Base-by-base conservation (phyloP, 2,888 invertebrate genomes). In the Helleia helle region DNA sequence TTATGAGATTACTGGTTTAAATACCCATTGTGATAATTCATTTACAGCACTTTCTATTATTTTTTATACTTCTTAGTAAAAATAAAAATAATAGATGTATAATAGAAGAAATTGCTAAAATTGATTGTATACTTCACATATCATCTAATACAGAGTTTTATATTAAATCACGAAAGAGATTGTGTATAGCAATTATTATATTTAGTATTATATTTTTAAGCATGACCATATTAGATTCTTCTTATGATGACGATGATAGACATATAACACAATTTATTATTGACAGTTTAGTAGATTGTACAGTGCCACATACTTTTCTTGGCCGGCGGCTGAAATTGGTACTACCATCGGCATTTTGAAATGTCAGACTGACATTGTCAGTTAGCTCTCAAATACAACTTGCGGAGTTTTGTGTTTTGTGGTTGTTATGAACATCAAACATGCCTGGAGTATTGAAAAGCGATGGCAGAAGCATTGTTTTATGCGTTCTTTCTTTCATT, bases 121-220 rank as follows among this genome's bases (percentile, higher is more conserved):
- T 43, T 9, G 47, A 51, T 37, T 12, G 2, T 6, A 43, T 36
- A 26, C 36, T 51, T n/a, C 43, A 44, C 13, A 22, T 48, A 13
- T 22, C 41, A 1, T 24, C 6, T 7, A 38, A 43, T 24, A 14
- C 8, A 25, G n/a, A 39, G 3, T 31, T 28, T n/a, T 25, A 38
- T 34, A n/a, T 26, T 5, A 41, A 34, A 15, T 38, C 12, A n/a
- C 30, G 42, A 30, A 36, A 28, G 14, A 8, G 14, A 36, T 12
- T 42, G 22, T 14, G 31, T 43, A 11, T 41, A 29, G 25, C 15
- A 3, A 38, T 47, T 8, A 30, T 15, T 27, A 18, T 41, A 8
- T 36, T 25, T 29, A 28, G 11, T 36, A n/a, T 18, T 12, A 11
- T 22, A 1, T 3, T 39, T 15, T 8, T 25, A 4, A 8, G 2